phyloP scores from a whole-genome alignment of 2,797 vertebrate genomes.

The Gymnothorax reevesii region DNA sequence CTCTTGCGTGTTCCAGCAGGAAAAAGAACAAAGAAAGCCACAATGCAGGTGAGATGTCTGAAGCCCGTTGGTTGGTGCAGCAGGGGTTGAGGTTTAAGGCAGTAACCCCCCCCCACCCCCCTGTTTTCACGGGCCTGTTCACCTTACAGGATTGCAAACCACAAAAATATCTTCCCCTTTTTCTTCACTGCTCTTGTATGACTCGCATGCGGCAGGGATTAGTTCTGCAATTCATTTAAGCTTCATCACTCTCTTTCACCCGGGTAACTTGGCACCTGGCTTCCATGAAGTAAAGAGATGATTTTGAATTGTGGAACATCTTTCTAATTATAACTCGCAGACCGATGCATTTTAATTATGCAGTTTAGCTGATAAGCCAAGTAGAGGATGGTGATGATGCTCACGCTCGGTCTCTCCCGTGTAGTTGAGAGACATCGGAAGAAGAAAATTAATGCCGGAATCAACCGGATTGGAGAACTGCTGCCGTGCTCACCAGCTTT shows the following conservation, averaged over 20 bases:
- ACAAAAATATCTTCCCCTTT: not conserved
- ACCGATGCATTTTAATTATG: not conserved
- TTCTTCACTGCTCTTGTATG: not conserved
- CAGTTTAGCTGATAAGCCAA: not conserved
- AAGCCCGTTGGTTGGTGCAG: not conserved
- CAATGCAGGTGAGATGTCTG: conserved; percentile 84
- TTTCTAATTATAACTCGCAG: not conserved
- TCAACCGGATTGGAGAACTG: conserved; percentile 95
- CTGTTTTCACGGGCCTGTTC: not conserved
- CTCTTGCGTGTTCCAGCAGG: conserved; percentile 65
- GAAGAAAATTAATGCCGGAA: conserved; percentile 98
- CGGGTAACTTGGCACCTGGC: not conserved
- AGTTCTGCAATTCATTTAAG: not conserved
- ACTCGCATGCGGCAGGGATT: not conserved
- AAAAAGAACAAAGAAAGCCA: conserved; percentile 99
- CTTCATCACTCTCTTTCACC: not conserved
- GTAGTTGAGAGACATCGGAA: conserved; percentile 97
- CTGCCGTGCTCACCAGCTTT: conserved; percentile 95
- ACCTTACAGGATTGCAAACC: not conserved
- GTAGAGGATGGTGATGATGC: not conserved
- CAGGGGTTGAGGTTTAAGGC: not conserved
- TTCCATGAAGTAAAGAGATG: not conserved
- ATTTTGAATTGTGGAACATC: not conserved
- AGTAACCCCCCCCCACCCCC: not conserved
- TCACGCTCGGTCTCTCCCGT: not conserved